These are phyloP conservation scores for Drosophila melanica DNA, from an alignment of 1,140 invertebrate genomes.

Conservation along the genomic window DNA sequence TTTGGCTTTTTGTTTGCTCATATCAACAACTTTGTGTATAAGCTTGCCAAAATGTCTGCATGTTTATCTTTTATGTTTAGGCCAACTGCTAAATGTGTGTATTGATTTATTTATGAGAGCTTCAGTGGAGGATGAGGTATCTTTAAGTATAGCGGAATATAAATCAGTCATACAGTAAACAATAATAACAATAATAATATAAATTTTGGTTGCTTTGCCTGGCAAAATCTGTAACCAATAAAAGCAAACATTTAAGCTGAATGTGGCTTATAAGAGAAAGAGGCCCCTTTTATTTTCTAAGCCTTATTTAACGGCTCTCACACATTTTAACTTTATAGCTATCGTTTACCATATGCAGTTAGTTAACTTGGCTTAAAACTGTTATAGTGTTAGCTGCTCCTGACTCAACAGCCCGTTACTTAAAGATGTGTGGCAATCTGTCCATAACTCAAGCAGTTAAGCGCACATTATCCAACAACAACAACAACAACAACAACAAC, in stretches of 20 bases:
- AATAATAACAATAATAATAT: not conserved
- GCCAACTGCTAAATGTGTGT: slow-evolving; percentile 17
- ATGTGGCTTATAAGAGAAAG: not conserved
- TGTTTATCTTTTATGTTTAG: slow-evolving; percentile 5
- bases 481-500: slow-evolving; percentile 24
- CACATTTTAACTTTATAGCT: slow-evolving; percentile 20
- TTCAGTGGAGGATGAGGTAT: not conserved
- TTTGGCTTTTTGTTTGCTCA: slow-evolving; percentile 50
- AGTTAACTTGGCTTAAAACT: slow-evolving; percentile 10
- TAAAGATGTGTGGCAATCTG: slow-evolving; percentile 69
- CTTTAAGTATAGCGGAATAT: not conserved
- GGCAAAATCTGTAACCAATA: too few species aligned
- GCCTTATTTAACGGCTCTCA: slow-evolving; percentile 2
- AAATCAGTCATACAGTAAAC: not conserved
- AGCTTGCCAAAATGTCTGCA: slow-evolving; percentile 10
- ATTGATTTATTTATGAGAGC: slow-evolving; percentile 55
- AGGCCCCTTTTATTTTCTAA: slow-evolving; percentile 4
- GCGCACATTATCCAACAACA: slow-evolving; percentile 54
- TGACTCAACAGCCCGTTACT: slow-evolving; percentile 35
- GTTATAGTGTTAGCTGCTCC: slow-evolving; percentile 20
- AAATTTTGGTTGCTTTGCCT: not conserved
- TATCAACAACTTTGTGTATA: slow-evolving; percentile 8
- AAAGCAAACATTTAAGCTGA: not conserved
- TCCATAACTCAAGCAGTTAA: slow-evolving; percentile 68
- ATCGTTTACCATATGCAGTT: slow-evolving; percentile 30